phyloP scores from a whole-genome alignment of 1,140 invertebrate genomes.

The Lepidurus apus region DNA sequence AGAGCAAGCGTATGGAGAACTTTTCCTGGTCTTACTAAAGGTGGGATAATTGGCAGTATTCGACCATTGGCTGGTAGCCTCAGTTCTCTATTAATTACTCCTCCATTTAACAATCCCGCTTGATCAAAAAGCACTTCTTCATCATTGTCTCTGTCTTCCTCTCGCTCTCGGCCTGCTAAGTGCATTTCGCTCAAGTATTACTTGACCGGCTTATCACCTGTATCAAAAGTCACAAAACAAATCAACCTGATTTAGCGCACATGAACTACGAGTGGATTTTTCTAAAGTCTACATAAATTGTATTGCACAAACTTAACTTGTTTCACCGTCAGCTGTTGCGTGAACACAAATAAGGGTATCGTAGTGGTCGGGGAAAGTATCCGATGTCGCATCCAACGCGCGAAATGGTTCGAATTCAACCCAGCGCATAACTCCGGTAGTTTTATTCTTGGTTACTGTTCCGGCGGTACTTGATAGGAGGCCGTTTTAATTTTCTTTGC shows the following conservation, averaged over 20 bases:
- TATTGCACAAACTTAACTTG: no score
- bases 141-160: not conserved
- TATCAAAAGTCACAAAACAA: no score
- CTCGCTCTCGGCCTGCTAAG: not conserved
- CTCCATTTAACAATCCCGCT: not conserved
- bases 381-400: not conserved
- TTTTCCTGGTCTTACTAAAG: not conserved
- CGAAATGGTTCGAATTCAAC: not conserved
- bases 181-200: not conserved
- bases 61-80: not conserved
- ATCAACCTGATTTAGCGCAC: no score
- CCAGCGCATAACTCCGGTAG: not conserved
- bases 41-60: not conserved
- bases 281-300: no score
- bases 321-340: slow-evolving; percentile 10
- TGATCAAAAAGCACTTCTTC: not conserved
- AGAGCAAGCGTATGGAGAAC: not conserved
- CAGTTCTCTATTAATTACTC: not conserved
- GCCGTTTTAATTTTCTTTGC: not conserved
- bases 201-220: not conserved
- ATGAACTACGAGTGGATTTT: no score
- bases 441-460: not conserved
- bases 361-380: not conserved
- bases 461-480: not conserved
- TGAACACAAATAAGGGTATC: not conserved